Base-by-base conservation (phyloP, 2,888 invertebrate genomes). In the Tetanocera ferruginea region DNA sequence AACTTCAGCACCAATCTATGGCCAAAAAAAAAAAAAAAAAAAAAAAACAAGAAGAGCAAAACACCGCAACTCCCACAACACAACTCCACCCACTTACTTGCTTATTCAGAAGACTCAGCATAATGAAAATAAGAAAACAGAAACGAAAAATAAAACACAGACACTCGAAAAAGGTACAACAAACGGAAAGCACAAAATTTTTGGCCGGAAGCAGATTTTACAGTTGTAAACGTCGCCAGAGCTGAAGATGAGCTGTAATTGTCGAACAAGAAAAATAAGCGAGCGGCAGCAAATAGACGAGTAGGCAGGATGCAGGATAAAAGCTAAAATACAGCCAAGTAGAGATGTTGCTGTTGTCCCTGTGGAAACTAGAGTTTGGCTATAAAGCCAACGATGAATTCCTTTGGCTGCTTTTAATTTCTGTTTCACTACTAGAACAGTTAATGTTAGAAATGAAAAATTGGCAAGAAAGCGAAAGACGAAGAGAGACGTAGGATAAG, bases 191-290 rank as follows among this genome's bases (percentile, higher is more conserved):
- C 67, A 75, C 66, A 75, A 62, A 75, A 67, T 75, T 64, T n/a
- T 52, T 70, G 70, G 75, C 78, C 78, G 78, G 78, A 78, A 78
- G 78, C 78, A 14, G 70, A 78, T 78, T 78, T 78, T 70, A 31
- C 75, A 74, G 70, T 74, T 28, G 78, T 62, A 51, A 66, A 51
- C 67, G 51, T 51, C 51, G 70, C 19, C 25, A 9, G 71, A 14
- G 31, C 28, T 23, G 55, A 55, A 67, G 72, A 66, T 57, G 57
- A 78, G 31, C 23, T 37, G 64, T 57, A 71, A 55, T 55, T 55
- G 17, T n/a, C 66, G 51, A 66, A 19, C 52, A 49, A 60, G 31
- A 66, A 66, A 25, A 11, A 28, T 49, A 62, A 31, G 52, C 25
- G 52, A 23, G 34, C 25, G 66, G 23, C 31, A 37, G 8, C 37